A percentile compares a stretch with the other conserved stretches of the same genome.
Evolutionary conservation across 2,113 vertebrate genomes (phyloP).

Genomic region (Apodemus speciosus): DNA sequence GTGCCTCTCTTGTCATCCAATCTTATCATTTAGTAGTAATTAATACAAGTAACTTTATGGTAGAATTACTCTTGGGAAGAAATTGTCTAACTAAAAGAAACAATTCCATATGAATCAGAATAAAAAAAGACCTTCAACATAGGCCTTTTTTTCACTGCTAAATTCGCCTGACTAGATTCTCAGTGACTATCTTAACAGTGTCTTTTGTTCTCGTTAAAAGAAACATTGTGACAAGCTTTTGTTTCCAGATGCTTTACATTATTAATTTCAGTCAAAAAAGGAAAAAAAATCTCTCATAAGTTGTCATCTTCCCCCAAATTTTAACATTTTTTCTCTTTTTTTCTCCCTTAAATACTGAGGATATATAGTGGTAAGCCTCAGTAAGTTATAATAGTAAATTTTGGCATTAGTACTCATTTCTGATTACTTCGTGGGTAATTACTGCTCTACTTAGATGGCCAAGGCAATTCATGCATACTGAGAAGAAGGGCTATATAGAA

Average conservation of each 20-base stretch:
- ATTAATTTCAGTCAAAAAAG: slow-evolving; percentile 49
- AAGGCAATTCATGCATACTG: slow-evolving; percentile 14
- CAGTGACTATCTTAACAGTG: slow-evolving; percentile 1
- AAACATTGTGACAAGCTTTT: slow-evolving; percentile 62
- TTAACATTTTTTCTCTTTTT: slow-evolving; percentile 16
- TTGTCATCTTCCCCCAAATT: slow-evolving; percentile 36
- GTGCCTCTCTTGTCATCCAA: not conserved
- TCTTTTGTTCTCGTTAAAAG: slow-evolving; percentile 64
- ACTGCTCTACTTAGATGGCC: slow-evolving; percentile 9
- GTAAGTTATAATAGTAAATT: slow-evolving; percentile 22
- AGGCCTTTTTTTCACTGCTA: slow-evolving; percentile 55
- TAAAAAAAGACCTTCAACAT: slow-evolving; percentile 59
- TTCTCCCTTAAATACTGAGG: not conserved
- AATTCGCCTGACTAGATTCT: slow-evolving; percentile 56
- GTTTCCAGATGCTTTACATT: slow-evolving; percentile 58
- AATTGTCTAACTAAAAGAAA: slow-evolving; percentile 73
- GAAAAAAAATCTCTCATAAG: not conserved
- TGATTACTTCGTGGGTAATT: slow-evolving; percentile 49
- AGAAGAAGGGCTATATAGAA: slow-evolving; percentile 3
- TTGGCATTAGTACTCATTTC: slow-evolving; percentile 46
- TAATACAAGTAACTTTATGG: slow-evolving; percentile 44
- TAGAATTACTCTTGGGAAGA: slow-evolving; percentile 56
- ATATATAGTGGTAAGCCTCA: slow-evolving; percentile 52
- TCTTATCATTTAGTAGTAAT: slow-evolving; percentile 35
- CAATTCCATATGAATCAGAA: slow-evolving; percentile 61